Conservation (phyloP, 2,888 invertebrate species). For the Cetonia aurata region DNA sequence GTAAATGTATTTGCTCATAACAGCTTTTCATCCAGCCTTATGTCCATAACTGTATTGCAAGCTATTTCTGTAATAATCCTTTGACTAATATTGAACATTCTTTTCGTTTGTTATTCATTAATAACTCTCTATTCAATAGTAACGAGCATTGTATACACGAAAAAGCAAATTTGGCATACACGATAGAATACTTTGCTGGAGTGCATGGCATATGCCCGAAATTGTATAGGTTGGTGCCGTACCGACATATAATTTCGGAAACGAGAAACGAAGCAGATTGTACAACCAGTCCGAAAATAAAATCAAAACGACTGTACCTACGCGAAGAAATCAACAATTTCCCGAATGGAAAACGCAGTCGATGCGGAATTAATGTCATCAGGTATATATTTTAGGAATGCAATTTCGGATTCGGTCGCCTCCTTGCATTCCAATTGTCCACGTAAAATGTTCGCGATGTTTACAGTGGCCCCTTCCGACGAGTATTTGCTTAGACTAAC, state of each 20-base stretch:
- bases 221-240: background rate
- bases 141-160: too few species aligned
- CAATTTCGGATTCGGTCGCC: constrained; percentile 51
- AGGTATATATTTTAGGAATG: constrained; percentile 51
- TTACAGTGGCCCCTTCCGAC: constrained; percentile 24
- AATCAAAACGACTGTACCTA: constrained; percentile 12
- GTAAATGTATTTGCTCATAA: too few species aligned
- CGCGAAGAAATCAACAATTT: constrained; percentile 40
- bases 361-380: constrained; percentile 48
- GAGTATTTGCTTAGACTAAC: constrained; percentile 44
- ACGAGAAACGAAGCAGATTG: constrained; percentile 19
- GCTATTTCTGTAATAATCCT: too few species aligned
- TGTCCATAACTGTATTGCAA: too few species aligned
- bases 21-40: too few species aligned
- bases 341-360: constrained; percentile 23
- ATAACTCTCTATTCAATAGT: too few species aligned
- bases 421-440: constrained; percentile 47
- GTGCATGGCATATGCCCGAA: background rate
- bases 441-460: constrained; percentile 46
- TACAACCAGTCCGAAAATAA: constrained; percentile 21
- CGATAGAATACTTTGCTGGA: background rate
- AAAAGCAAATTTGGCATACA: background rate
- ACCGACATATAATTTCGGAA: constrained; percentile 14
- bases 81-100: too few species aligned
- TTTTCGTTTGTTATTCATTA: too few species aligned